A percentile compares a stretch with the other conserved stretches of the same genome.
phyloP scores from a whole-genome alignment of 92 coral and sea anemone genomes.

The Bergia puertoricense region DNA sequence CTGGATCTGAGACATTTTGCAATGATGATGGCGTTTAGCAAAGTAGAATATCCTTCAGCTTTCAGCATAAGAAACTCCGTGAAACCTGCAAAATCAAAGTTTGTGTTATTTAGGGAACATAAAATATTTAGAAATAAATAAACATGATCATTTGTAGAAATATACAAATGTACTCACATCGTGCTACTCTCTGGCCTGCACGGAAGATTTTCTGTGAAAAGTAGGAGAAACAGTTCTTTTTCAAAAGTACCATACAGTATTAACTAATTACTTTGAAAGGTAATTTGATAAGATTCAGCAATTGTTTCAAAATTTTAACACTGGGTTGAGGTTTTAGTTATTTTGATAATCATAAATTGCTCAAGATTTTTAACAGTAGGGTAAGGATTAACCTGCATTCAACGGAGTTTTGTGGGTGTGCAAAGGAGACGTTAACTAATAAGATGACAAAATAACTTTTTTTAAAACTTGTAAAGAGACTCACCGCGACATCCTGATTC shows the following conservation, averaged over 20 bases:
- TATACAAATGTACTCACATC: slow-evolving; percentile 69
- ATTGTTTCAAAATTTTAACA: too few species aligned
- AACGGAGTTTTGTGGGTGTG: too few species aligned
- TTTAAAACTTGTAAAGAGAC: not conserved
- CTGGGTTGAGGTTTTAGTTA: too few species aligned
- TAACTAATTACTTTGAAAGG: not conserved
- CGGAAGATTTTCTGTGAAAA: slow-evolving; percentile 90
- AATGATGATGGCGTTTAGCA: slow-evolving; percentile 82
- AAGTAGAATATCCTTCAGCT: slow-evolving; percentile 57
- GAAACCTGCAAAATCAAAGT: slow-evolving; percentile 62
- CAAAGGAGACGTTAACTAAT: too few species aligned
- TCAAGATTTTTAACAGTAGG: not conserved
- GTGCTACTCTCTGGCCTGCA: slow-evolving; percentile 94
- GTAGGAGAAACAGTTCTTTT: not conserved
- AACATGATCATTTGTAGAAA: too few species aligned
- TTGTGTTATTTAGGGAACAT: not conserved
- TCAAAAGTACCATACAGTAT: not conserved
- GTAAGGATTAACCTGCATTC: not conserved
- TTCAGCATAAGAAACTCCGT: slow-evolving; percentile 83
- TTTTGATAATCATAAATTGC: too few species aligned
- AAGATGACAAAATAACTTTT: too few species aligned
- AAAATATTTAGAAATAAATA: too few species aligned
- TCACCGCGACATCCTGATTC: slow-evolving; percentile 93
- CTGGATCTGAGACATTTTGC: slow-evolving; percentile 92
- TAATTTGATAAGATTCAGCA: too few species aligned